Conservation (phyloP, 2,888 invertebrate genomes). For the Apamea crenata region DNA sequence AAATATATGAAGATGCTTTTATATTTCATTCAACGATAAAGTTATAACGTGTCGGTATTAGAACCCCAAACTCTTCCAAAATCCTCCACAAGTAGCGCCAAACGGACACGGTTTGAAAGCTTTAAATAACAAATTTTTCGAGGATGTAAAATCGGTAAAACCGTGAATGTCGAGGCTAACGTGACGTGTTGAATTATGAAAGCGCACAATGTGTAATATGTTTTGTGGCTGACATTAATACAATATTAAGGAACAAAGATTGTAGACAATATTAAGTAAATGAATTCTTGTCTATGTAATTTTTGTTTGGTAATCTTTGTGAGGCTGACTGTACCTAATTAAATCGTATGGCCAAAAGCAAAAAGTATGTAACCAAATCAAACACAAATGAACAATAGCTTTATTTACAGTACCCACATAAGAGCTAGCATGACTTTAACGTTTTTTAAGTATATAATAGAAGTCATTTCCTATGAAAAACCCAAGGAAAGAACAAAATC, state of each 20-base stretch:
- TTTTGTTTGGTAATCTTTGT: not conserved
- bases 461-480: conserved; percentile 58
- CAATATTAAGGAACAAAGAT: not conserved
- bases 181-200: no score
- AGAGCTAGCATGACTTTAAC: not conserved
- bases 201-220: no score
- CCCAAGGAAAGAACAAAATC: conserved; percentile 31
- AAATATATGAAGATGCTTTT: no score
- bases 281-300: not conserved
- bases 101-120: no score
- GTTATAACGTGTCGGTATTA: no score
- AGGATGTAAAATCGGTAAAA: no score
- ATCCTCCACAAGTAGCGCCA: no score
- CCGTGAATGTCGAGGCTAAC: no score
- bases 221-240: no score
- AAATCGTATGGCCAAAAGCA: not conserved
- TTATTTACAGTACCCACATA: conserved; percentile 2
- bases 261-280: not conserved
- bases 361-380: not conserved
- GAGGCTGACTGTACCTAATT: not conserved
- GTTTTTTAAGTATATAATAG: not conserved
- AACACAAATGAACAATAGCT: conserved; percentile 50
- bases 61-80: no score
- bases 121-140: no score
- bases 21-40: no score